These are phyloP conservation scores for Ibidorhyncha struthersii DNA, from an alignment of 2,113 vertebrate genomes.

Conservation along the genomic window DNA sequence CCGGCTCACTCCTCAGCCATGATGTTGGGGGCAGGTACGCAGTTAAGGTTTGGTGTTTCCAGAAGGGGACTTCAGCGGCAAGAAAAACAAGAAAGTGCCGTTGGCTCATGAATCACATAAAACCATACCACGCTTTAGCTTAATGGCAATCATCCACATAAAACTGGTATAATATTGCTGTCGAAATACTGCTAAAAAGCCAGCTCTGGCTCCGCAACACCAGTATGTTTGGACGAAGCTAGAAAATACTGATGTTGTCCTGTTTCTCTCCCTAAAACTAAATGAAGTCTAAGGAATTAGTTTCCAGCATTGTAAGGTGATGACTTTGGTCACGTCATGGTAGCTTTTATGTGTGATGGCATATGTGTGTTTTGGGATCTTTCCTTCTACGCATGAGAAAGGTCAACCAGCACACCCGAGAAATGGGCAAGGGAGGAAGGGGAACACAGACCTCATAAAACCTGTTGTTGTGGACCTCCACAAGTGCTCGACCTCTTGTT, in stretches of 20 bases:
- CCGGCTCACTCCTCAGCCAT: rapidly evolving
- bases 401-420: rapidly evolving
- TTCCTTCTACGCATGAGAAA: not conserved
- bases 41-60: not conserved
- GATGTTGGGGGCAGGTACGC: rapidly evolving
- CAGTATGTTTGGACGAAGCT: not conserved
- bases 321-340: not conserved
- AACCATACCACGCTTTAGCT: not conserved
- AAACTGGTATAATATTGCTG: not conserved
- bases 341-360: not conserved
- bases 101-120: not conserved
- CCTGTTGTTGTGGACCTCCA: rapidly evolving
- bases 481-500: not conserved
- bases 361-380: not conserved
- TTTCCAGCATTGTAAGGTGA: not conserved
- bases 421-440: not conserved
- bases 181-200: not conserved
- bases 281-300: not conserved
- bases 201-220: not conserved
- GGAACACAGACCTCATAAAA: not conserved
- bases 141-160: not conserved
- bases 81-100: not conserved
- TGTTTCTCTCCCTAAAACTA: not conserved
- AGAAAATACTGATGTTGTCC: rapidly evolving
- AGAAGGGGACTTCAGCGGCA: not conserved